These are phyloP conservation scores for Drosophila insularis DNA, from an alignment of 1,140 invertebrate genomes.

Conservation along the genomic window DNA sequence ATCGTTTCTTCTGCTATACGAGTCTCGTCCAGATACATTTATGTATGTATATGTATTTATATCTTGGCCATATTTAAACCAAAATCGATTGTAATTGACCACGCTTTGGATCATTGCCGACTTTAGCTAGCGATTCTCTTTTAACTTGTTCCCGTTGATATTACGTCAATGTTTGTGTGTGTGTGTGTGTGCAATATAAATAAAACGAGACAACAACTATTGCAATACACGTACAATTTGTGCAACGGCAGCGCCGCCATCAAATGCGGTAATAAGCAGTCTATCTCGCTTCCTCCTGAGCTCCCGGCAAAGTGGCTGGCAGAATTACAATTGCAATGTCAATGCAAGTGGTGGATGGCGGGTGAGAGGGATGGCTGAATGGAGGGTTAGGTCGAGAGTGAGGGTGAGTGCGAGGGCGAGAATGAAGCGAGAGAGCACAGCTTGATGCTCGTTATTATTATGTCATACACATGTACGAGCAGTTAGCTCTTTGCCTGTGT, in stretches of 20 bases:
- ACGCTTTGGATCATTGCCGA: no score
- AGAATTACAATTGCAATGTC: conserved; percentile 39
- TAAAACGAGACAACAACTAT: conserved; percentile 30
- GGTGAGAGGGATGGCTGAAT: not conserved
- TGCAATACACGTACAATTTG: not conserved
- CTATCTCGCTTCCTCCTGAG: conserved; percentile 38
- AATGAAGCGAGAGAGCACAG: conserved; percentile 48
- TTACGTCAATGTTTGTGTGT: conserved; percentile 61
- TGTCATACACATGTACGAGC: conserved; percentile 66
- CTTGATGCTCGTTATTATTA: conserved; percentile 61
- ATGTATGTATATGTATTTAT: no score
- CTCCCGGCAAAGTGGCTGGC: conserved; percentile 14
- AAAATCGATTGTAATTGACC: no score
- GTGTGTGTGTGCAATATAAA: conserved; percentile 41
- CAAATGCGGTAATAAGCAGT: conserved; percentile 69
- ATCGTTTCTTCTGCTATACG: no score
- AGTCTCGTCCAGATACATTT: no score
- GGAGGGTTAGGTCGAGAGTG: not conserved
- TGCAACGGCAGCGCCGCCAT: conserved; percentile 58
- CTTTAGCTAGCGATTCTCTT: not conserved
- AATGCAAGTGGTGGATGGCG: conserved; percentile 14
- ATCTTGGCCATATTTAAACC: no score
- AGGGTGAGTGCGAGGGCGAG: conserved; percentile 22
- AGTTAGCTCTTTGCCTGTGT: conserved; percentile 25
- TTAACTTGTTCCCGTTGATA: conserved; percentile 26